Evolutionary conservation across 2,797 vertebrate species (phyloP).

Genomic region (Aeoliscus strigatus): DNA sequence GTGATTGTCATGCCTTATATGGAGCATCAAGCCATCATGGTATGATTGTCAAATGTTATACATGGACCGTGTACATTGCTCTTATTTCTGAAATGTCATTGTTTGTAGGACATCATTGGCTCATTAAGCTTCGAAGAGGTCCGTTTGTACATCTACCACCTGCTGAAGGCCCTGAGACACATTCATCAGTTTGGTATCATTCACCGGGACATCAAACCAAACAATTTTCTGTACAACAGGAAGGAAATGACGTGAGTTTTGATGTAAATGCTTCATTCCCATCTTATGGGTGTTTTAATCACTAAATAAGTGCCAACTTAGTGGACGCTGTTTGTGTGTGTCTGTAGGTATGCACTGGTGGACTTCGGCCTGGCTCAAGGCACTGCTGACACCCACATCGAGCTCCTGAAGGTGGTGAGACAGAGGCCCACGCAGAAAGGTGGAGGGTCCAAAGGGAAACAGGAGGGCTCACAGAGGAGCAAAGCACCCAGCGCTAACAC

Average conservation of each 20-base stretch:
- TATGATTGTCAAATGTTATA: too few relatives aligned
- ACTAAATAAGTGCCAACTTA: background rate
- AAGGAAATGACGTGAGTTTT: conserved; percentile 80
- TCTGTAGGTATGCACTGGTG: conserved; percentile 87
- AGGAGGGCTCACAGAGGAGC: conserved; percentile 57
- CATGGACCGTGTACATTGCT: too few relatives aligned
- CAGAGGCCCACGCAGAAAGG: conserved; percentile 75
- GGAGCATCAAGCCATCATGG: conserved; percentile 91
- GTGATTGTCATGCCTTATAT: conserved; percentile 98
- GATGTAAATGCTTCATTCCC: too few relatives aligned
- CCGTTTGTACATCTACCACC: conserved; percentile 89
- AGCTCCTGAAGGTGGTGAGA: conserved; percentile 87
- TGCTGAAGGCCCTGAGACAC: conserved; percentile 87
- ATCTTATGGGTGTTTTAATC: background rate
- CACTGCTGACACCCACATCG: conserved; percentile 87
- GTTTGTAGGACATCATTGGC: conserved; percentile 85
- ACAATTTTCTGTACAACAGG: conserved; percentile 83
- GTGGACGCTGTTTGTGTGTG: background rate
- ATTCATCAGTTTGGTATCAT: conserved; percentile 96
- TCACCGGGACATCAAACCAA: conserved; percentile 89
- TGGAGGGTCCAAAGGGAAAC: conserved; percentile 74
- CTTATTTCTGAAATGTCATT: background rate
- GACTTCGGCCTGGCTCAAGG: conserved; percentile 98
- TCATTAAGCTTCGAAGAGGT: conserved; percentile 89
- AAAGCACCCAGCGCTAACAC: conserved; percentile 57